Conservation (phyloP, 2,113 vertebrate genomes). For the Rattus norvegicus region GRCr8 NC_086022.1:146036001-146036500, state of each 20-base stretch:
- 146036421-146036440: not conserved
- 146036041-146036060: not conserved
- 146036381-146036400: not conserved
- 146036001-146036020: too few species aligned
- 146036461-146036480: not conserved
- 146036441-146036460: not conserved
- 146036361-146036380: not conserved
- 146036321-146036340: not conserved
- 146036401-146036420: not conserved
- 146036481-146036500: not conserved
- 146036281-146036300: not conserved
- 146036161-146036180: not conserved
- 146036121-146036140: not conserved
- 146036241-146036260: not conserved
- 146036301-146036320: not conserved
- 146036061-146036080: not conserved
- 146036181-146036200: not conserved
- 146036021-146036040: not conserved
- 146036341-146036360: not conserved
- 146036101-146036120: not conserved
- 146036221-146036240: not conserved
- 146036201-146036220: not conserved
- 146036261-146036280: not conserved
- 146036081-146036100: rapidly evolving
- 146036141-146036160: not conserved